Conservation (phyloP, 1,140 invertebrate species). For the Coptotermes formosanus region DNA sequence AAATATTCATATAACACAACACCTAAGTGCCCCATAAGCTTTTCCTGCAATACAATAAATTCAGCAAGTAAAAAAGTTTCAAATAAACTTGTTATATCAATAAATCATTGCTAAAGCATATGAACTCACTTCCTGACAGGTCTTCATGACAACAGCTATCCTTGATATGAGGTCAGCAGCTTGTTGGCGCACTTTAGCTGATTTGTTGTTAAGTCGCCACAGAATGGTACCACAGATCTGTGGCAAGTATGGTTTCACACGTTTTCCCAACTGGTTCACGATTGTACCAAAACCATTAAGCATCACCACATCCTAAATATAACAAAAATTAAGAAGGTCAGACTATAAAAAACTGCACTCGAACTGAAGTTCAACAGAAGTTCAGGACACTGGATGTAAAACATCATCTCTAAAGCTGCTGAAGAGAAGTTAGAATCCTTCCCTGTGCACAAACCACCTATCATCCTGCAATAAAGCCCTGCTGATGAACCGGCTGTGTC, state of each 20-base stretch:
- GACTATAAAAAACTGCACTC: too few species aligned
- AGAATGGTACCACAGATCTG: slow-evolving; percentile 99
- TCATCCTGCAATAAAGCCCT: too few species aligned
- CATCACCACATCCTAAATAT: slow-evolving; percentile 93
- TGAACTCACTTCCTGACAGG: slow-evolving; percentile 85
- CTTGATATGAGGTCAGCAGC: slow-evolving; percentile 98
- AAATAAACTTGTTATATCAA: background rate
- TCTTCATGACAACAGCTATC: slow-evolving; percentile 99
- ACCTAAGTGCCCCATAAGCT: slow-evolving; percentile 98
- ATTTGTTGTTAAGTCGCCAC: slow-evolving; percentile 99
- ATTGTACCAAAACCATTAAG: slow-evolving; percentile 99
- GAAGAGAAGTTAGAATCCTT: too few species aligned
- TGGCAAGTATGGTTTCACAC: slow-evolving; percentile 97
- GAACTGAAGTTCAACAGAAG: too few species aligned
- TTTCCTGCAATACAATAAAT: slow-evolving; percentile 67
- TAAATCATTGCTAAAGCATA: background rate
- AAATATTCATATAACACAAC: slow-evolving; percentile 99
- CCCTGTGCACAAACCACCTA: too few species aligned
- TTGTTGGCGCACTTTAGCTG: slow-evolving; percentile 98
- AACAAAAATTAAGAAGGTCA: background rate
- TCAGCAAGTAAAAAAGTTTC: background rate
- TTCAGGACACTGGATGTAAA: too few species aligned
- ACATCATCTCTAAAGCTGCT: too few species aligned
- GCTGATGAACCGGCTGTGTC: too few species aligned
- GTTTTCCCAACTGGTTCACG: slow-evolving; percentile 94